Base-by-base conservation (phyloP, 2,888 invertebrate genomes). In the Glyphotaelius pellucidus region DNA sequence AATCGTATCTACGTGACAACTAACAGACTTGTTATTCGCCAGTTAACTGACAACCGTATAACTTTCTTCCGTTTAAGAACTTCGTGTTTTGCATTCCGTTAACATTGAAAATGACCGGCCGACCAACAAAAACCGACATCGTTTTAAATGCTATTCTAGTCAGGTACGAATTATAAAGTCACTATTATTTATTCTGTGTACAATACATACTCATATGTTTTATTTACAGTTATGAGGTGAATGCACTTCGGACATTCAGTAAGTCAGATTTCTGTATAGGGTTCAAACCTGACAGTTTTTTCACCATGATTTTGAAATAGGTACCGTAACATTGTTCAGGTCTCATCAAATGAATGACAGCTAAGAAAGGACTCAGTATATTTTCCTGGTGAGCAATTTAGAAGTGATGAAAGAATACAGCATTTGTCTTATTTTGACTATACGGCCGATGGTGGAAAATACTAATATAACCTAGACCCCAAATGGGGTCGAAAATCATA, bases 21-120 rank as follows among this genome's bases (percentile, higher is more conserved):
- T 0, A 25, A 67, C 67, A 47, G 14, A 52, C 52, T n/a, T 67
- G 67, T 67, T 67, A 67, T 67, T 67, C 67, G 67, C 67, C 67
- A 25, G 67, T 67, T 67, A 67, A 67, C 67, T 9, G 25, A 9
- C 9, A 25, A 67, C 25, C 14, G 42, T 47, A 86, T 42, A 86
- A 42, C 86, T 86, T 86, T 86, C 86, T 86, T 86, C 86, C 86
- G 25, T 38, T n/a, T 86, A 83, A 83, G 32, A 25, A 42, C 42
- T n/a, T 38, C 35, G 85, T 42, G 86, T n/a, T 38, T 38, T 86
- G 42, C 38, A 86, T 86, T 35, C 42, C 86, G 35, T 86, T 86
- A 86, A 30, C 86, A 47, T 86, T 86, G 86, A 86, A 86, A 86
- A 86, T 30, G 30, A n/a, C 42, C 42, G 38, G n/a, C 7, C 11